Evolutionary conservation across 92 coral and sea anemone genomes (phyloP), one percentile per base, ranked within the genome.

Genomic region (Porites divaricata): DNA sequence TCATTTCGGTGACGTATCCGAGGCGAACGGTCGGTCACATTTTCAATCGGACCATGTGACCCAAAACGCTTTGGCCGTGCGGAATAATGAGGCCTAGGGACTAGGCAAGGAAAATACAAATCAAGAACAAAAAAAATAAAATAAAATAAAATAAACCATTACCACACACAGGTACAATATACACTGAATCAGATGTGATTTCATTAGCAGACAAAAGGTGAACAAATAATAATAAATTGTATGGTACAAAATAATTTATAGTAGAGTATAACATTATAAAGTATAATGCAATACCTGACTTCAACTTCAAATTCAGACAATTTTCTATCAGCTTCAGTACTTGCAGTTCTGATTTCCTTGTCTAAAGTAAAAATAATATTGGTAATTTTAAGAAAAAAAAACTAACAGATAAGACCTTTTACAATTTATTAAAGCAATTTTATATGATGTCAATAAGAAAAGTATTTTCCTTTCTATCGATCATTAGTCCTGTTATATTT

Each of bases 291-390:
- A 11, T 65, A 94, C 99, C 99, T 96, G 95, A 96, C 94, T 85
- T 96, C 99, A 52, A 96, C 99, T 67, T 91, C 98, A 96, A 96
- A 96, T 79, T 95, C 98, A 20, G 99, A 96, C 69, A 96, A 89
- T 76, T 86, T 93, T 35, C 94, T 91, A 63, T 96, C 99, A 41
- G 99, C 95, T 74, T 91, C 93, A 15, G 99, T 96, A 72, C 99
- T 96, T 22, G 99, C 99, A 54, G 93, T 84, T 58, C 99, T 94
- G 61, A 95, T 82, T 14, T 95, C 97, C 73, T 93, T 96, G 78
- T 96, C 99, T 96, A 78, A n/a, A 81, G 25, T 12, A 67, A 20
- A 67, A 2, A 2, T 8, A 41, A 12, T 16, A 8, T 78, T 71
- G 9, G 1, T 9, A n/a, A n/a, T n/a, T 6, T 14, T 8, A n/a